A percentile compares a stretch with the other conserved stretches of the same genome.
phyloP scores from a whole-genome alignment of 2,888 invertebrate species.

The Drosophila testacea region DNA sequence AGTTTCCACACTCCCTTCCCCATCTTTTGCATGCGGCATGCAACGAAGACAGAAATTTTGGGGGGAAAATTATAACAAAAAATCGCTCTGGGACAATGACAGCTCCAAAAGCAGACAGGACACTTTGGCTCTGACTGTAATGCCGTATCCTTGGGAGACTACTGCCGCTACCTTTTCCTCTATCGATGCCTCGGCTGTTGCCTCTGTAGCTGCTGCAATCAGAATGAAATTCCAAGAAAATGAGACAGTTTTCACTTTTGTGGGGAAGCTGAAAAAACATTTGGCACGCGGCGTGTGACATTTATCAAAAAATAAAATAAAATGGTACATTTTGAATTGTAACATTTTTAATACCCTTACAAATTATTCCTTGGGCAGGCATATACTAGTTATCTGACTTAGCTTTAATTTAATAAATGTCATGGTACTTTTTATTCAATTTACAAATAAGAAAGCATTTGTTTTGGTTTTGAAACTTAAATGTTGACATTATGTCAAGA shows the following conservation, averaged over 20 bases:
- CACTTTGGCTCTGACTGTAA: constrained; percentile 60
- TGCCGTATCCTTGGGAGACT: constrained; percentile 74
- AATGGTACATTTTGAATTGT: background rate
- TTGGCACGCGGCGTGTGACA: constrained; percentile 76
- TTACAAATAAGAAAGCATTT: too few species aligned
- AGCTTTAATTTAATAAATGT: background rate
- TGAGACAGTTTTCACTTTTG: constrained; percentile 64
- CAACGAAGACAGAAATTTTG: constrained; percentile 32
- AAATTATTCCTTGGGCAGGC: background rate
- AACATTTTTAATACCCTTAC: background rate
- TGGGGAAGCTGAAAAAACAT: constrained; percentile 40
- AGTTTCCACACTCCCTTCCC: constrained; percentile 6
- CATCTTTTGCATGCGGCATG: constrained; percentile 40
- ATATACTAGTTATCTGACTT: background rate
- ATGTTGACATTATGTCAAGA: too few species aligned
- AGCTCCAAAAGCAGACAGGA: constrained; percentile 69
- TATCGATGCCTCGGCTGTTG: constrained; percentile 13
- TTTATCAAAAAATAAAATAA: constrained; percentile 67
- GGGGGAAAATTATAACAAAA: constrained; percentile 62
- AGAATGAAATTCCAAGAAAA: constrained; percentile 68
- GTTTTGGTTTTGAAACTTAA: too few species aligned
- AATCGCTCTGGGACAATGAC: constrained; percentile 75
- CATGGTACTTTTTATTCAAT: too few species aligned
- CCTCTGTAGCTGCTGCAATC: constrained; percentile 33
- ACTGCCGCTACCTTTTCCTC: constrained; percentile 6